These are phyloP conservation scores for Gasterosteus aculeatus DNA, from an alignment of 2,113 vertebrate genomes.

Conservation along the genomic window DNA sequence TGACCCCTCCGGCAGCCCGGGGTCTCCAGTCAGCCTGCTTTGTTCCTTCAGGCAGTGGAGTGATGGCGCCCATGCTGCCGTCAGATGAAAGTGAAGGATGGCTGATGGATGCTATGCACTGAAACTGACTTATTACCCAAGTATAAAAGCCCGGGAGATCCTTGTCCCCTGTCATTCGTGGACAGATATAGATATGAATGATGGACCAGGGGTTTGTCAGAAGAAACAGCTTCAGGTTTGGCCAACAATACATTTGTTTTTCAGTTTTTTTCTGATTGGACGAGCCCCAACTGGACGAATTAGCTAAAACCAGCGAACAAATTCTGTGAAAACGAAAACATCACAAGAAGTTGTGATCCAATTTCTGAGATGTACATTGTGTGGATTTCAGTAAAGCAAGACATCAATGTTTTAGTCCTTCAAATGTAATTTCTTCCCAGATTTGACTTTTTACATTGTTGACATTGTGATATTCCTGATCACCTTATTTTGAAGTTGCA, in stretches of 20 bases:
- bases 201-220: slow-evolving; percentile 41
- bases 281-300: neutral
- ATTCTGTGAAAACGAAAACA: neutral
- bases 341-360: neutral
- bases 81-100: slow-evolving; percentile 41
- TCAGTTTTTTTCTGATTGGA: neutral
- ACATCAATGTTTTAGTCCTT: neutral
- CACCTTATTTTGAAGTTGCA: neutral
- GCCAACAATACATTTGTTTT: neutral
- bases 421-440: neutral
- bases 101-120: slow-evolving; percentile 28
- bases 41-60: slow-evolving; percentile 28
- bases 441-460: neutral
- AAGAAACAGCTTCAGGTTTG: slow-evolving; percentile 49
- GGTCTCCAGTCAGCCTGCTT: slow-evolving; percentile 23
- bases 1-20: slow-evolving; percentile 34
- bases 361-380: neutral
- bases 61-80: slow-evolving; percentile 24
- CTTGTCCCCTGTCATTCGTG: slow-evolving; percentile 34
- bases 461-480: neutral
- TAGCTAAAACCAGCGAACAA: slow-evolving; percentile 7
- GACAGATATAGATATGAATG: slow-evolving; percentile 39
- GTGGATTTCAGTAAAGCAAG: neutral
- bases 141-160: slow-evolving; percentile 49
- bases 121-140: slow-evolving; percentile 43